Conservation (phyloP, 2,797 vertebrate species). For the Columba guinea region DNA sequence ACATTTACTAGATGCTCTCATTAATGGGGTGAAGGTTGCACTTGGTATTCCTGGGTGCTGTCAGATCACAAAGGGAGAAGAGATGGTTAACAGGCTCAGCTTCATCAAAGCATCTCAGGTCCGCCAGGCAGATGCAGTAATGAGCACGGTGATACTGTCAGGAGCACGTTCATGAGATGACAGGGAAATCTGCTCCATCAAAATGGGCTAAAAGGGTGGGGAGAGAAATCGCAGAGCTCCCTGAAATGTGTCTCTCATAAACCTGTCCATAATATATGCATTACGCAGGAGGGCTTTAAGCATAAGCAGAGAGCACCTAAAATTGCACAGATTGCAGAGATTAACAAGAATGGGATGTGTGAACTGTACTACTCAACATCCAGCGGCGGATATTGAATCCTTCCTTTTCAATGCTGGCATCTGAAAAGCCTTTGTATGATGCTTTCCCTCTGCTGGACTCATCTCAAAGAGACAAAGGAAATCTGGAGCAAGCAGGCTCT, state of each 20-base stretch:
- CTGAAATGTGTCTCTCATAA: not conserved
- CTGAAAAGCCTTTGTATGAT: conserved; percentile 28
- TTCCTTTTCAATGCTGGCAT: conserved; percentile 10
- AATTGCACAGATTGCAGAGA: not conserved
- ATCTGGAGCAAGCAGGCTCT: not conserved
- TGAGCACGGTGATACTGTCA: conserved; percentile 20
- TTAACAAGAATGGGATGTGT: not conserved
- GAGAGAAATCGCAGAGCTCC: not conserved
- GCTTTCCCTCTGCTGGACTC: not conserved
- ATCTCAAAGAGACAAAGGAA: conserved; percentile 31
- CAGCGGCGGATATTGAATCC: conserved; percentile 53
- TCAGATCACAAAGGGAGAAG: conserved; percentile 40
- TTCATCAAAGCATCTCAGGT: conserved; percentile 36
- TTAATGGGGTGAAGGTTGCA: conserved; percentile 58
- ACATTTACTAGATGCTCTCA: conserved; percentile 55
- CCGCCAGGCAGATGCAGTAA: not conserved
- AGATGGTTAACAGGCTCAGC: conserved; percentile 50
- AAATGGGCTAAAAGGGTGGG: not conserved
- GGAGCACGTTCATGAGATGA: not conserved
- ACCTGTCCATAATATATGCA: not conserved
- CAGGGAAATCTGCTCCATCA: not conserved
- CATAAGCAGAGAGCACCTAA: not conserved
- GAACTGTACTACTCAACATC: not conserved
- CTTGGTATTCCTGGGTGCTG: conserved; percentile 58
- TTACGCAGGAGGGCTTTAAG: not conserved